phyloP scores from a whole-genome alignment of 2,888 invertebrate species.

The Pemphredon lugubris region DNA sequence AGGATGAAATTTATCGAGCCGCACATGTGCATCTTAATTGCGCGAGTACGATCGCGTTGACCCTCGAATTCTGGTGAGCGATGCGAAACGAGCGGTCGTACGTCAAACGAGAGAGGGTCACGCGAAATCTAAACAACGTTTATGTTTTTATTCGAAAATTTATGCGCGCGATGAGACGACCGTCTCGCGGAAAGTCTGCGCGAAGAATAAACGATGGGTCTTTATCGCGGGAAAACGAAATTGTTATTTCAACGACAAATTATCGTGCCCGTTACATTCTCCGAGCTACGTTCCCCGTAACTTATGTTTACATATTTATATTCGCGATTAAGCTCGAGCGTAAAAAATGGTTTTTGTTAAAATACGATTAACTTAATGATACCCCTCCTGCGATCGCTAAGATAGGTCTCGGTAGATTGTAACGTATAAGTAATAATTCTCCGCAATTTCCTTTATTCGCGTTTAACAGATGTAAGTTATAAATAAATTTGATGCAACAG shows the following conservation, averaged over 20 bases:
- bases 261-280: background rate
- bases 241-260: no score
- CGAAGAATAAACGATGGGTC: no score
- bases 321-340: background rate
- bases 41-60: slow-evolving; percentile 56
- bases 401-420: slow-evolving; percentile 11
- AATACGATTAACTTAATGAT: background rate
- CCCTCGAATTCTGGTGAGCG: slow-evolving; percentile 24
- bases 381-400: background rate
- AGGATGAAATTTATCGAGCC: background rate
- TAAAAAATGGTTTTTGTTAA: background rate
- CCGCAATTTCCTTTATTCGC: slow-evolving; percentile 22
- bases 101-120: slow-evolving; percentile 23
- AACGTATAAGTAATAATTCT: slow-evolving; percentile 32
- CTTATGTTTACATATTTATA: background rate
- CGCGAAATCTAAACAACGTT: slow-evolving; percentile 49
- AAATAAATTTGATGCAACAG: slow-evolving; percentile 1
- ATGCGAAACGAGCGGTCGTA: slow-evolving; percentile 21
- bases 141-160: slow-evolving; percentile 49
- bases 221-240: slow-evolving; percentile 23
- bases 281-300: background rate
- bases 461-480: background rate
- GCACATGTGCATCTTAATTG: no score
- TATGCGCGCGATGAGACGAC: slow-evolving; percentile 49
- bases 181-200: no score